Base-by-base conservation (phyloP, 2,797 vertebrate genomes). In the Tamandua tetradactyla region DNA sequence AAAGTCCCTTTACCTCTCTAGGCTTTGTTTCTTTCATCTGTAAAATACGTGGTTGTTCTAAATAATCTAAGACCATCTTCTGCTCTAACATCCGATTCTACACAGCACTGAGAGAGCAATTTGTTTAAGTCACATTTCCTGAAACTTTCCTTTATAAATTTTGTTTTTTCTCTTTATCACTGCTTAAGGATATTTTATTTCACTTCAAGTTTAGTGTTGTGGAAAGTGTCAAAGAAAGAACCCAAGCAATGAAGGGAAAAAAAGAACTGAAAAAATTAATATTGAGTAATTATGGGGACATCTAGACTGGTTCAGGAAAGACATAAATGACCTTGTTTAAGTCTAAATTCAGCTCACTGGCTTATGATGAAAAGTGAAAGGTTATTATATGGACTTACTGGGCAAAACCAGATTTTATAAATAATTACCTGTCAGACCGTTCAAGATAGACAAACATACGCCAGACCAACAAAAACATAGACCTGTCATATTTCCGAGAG, bases 351-450 rank as follows among this genome's bases (percentile, higher is more conserved):
- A 97, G 96, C 96, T 97, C 95, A 91, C 93, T 98, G 95, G 86
- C 96, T 97, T 97, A 92, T 94, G 97, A 83, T 95, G 97, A 98
- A 97, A 98, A 98, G 98, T 97, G 97, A 98, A 98, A 98, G 96
- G 98, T 98, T 98, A 98, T 98, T 98, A 98, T 98, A 98, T 97
- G 98, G 98, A 97, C 98, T 98, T 98, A 96, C 97, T 97, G 98
- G 98, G 98, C 96, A 98, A 98, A 98, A 97, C 96, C 96, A 98
- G 98, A 98, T 98, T 98, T 98, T 98, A 98, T 98, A 98, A 98
- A 98, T 98, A 98, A 98, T 98, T 98, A 98, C 98, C 98, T 98
- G 98, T 98, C 98, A 98, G 98, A 91, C 97, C 96, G 98, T 98
- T 98, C 98, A 98, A 98, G 98, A 98, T 98, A 98, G 98, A 98